phyloP scores from a whole-genome alignment of 2,888 invertebrate species.

The Auanema sp. region DNA sequence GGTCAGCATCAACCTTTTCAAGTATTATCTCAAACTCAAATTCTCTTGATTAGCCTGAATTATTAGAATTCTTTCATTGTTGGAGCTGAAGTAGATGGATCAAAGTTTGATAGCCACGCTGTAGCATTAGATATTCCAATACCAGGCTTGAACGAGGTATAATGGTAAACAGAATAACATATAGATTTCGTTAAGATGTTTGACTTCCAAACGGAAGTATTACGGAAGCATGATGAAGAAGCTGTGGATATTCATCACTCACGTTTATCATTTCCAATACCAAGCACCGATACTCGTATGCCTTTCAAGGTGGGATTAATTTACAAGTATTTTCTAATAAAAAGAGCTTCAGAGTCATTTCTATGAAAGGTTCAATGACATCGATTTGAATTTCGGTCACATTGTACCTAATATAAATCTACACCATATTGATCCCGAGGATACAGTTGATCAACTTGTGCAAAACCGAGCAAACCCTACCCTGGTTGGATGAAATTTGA shows the following conservation, averaged over 20 bases:
- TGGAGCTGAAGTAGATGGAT: conserved; percentile 42
- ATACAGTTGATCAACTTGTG: neutral
- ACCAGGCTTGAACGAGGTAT: conserved; percentile 23
- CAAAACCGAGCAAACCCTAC: conserved; percentile 2
- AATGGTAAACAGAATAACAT: neutral
- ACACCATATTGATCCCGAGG: neutral
- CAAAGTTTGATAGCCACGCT: conserved; percentile 41
- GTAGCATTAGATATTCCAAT: conserved; percentile 26
- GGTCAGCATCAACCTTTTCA: conserved; percentile 44
- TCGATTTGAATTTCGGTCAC: conserved; percentile 1
- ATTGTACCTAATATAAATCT: neutral
- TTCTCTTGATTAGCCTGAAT: neutral
- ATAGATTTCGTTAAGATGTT: conserved; percentile 16
- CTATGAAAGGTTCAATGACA: conserved; percentile 4
- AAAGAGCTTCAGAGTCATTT: neutral
- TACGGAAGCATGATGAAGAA: conserved; percentile 22
- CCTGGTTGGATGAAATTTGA: neutral
- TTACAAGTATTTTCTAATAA: neutral
- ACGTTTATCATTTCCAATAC: conserved; percentile 23
- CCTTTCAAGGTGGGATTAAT: conserved; percentile 20
- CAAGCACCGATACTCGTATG: conserved; percentile 20
- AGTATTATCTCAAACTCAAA: conserved; percentile 3
- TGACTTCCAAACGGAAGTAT: conserved; percentile 25
- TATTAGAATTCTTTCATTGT: conserved; percentile 40
- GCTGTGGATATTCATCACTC: conserved; percentile 25